Base-by-base conservation (phyloP, 2,113 vertebrate genomes). In the Clinocottus analis region DNA sequence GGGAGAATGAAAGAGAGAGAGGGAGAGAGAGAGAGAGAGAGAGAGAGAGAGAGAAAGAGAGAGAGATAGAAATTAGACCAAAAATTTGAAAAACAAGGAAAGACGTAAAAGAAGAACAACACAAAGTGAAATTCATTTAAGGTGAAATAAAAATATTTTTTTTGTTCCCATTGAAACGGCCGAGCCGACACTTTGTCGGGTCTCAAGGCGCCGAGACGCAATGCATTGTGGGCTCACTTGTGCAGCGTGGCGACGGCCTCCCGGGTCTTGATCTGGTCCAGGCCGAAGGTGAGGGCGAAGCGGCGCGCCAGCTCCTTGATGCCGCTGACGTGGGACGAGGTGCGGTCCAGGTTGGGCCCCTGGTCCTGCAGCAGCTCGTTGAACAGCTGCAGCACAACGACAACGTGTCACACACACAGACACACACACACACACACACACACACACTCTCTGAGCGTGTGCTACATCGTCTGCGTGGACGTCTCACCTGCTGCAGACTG, bases 261-360 rank as follows among this genome's bases (percentile, higher is more conserved):
- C 86, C 98, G 95, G 66, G 98, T 99, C 92, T 99, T 99, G 93
- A 99, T 99, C 92, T 99, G 98, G 90, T 99, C 98, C 94, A 99
- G 91, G 68, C 98, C 98, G 60, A 99, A 99, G 1, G 98, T 99
- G 87, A 99, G 98, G 67, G 98, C 98, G 61, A 99, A 99, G 27
- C 98, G 95, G 16, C 98, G 97, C 29, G 98, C 98, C 89, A 99
- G 89, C 84, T 99, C 98, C 89, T 99, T 99, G 89, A 99, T 99
- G 61, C 98, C 98, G 72, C 98, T 99, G 33, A 99, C 98, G 0
- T 99, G 98, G 59, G 98, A 97, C 56, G 98, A 99, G 0, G 98
- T 99, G 63, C 98, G 95, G 91, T 99, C 98, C 93, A 99, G 90
- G 87, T 97, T 99, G 66, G 98, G 98, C 59, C 98, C 98, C 92